phyloP scores from a whole-genome alignment of 2,113 vertebrate species.

The Peucedramus taeniatus region DNA sequence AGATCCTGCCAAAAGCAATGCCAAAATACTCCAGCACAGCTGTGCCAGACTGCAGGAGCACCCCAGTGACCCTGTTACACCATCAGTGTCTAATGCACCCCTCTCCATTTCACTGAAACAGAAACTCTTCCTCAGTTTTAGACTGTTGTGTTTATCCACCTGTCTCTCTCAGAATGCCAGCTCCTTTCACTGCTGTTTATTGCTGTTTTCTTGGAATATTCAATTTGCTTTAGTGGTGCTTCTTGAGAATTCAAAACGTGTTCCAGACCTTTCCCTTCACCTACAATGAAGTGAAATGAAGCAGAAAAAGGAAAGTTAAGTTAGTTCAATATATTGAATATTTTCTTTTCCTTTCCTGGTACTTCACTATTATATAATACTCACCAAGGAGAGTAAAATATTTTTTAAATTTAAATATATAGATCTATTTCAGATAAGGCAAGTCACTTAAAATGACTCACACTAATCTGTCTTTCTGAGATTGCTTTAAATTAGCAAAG shows the following conservation, averaged over 20 bases:
- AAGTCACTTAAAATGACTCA: neutral
- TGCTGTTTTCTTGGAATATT: slow-evolving; percentile 12
- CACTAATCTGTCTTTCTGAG: neutral
- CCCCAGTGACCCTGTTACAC: neutral
- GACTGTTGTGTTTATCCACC: slow-evolving; percentile 65
- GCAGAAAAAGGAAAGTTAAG: neutral
- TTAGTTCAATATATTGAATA: neutral
- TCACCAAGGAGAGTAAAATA: neutral
- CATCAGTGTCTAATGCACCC: neutral
- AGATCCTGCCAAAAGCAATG: neutral
- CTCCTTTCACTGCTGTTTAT: slow-evolving; percentile 56
- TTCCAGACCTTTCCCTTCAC: slow-evolving; percentile 62
- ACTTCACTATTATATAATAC: neutral
- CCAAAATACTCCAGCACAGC: neutral
- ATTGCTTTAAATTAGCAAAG: neutral
- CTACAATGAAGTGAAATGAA: slow-evolving; percentile 33
- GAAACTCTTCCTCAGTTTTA: neutral
- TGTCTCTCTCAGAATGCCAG: slow-evolving; percentile 60
- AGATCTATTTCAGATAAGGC: neutral
- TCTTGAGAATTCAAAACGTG: slow-evolving; percentile 63
- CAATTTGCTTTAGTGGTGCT: slow-evolving; percentile 17
- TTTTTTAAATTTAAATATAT: neutral
- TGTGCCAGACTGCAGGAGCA: neutral
- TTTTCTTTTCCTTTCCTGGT: neutral
- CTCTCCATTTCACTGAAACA: neutral